Percentiles rank a stretch among this genome's conserved stretches.
These are phyloP conservation scores for Drosophila macrospina DNA, from an alignment of 2,888 invertebrate genomes.

Conservation along the genomic window DNA sequence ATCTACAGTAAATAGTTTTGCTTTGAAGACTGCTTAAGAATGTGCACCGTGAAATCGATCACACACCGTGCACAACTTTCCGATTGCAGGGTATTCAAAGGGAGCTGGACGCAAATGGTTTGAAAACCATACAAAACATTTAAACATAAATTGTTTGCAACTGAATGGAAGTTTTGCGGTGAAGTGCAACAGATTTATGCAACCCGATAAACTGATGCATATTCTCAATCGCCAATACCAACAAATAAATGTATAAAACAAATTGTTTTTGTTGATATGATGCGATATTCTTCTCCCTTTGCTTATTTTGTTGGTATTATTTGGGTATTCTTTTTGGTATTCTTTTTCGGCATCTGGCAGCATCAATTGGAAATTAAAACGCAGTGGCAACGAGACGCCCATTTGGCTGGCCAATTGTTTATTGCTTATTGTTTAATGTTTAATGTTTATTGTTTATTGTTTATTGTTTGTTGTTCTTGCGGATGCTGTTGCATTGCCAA, in stretches of 20 bases:
- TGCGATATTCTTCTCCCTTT: no score
- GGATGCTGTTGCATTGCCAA: slow-evolving; percentile 23
- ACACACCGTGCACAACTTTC: no score
- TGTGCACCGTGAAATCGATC: no score
- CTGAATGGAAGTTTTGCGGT: slow-evolving; percentile 58
- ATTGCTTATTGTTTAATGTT: slow-evolving; percentile 68
- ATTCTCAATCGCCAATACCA: slow-evolving; percentile 10
- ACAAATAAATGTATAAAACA: slow-evolving; percentile 35
- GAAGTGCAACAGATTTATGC: slow-evolving; percentile 67
- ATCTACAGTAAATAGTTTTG: no score
- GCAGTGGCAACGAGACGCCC: slow-evolving; percentile 27
- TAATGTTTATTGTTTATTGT: slow-evolving; percentile 59
- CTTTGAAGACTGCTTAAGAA: no score
- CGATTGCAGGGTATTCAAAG: neutral
- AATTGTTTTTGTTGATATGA: slow-evolving; percentile 6
- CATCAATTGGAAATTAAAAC: slow-evolving; percentile 39
- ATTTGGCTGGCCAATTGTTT: slow-evolving; percentile 59
- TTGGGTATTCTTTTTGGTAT: slow-evolving; percentile 10
- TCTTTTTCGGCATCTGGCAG: slow-evolving; percentile 7
- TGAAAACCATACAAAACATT: slow-evolving; percentile 48
- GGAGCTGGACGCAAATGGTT: slow-evolving; percentile 20
- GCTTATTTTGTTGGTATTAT: neutral
- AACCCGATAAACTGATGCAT: slow-evolving; percentile 50
- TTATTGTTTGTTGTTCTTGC: slow-evolving; percentile 50
- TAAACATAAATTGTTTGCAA: slow-evolving; percentile 57